Conservation (phyloP, 2,113 vertebrate genomes). For the Alethe castanea region DNA sequence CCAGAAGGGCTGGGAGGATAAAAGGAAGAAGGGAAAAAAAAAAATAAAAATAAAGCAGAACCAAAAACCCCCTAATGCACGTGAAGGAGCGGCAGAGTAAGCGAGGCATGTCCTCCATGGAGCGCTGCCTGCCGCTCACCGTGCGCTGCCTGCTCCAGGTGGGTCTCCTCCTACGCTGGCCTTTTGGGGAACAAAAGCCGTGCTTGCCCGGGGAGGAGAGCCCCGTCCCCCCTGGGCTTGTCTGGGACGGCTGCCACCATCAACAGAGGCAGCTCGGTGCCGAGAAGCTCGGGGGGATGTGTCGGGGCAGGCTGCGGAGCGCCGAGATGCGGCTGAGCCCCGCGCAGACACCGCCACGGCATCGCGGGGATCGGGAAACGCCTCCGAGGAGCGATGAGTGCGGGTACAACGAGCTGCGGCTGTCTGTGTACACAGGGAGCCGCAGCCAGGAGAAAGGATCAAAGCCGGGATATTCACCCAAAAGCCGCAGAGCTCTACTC, state of each 20-base stretch:
- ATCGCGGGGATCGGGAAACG: background rate
- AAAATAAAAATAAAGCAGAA: background rate
- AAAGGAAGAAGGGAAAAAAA: background rate
- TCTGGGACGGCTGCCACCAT: constrained; percentile 28
- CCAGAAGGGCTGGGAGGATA: constrained; percentile 56
- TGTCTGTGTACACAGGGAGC: constrained; percentile 42
- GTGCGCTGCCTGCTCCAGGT: background rate
- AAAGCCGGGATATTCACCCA: background rate
- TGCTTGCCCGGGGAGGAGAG: background rate
- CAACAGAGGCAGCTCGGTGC: constrained; percentile 3
- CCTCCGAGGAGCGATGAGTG: constrained; percentile 9
- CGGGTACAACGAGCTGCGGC: constrained; percentile 7
- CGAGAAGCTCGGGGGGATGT: background rate
- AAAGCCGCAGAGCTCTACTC: constrained; percentile 13
- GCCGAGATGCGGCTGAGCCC: background rate
- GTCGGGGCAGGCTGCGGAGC: background rate
- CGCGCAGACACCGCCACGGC: background rate
- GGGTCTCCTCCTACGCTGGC: background rate
- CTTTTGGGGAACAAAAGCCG: constrained; percentile 1
- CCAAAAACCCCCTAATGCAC: background rate
- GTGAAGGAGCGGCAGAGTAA: constrained; percentile 20
- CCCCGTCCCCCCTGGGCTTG: background rate
- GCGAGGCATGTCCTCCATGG: background rate
- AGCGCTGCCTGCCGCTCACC: background rate
- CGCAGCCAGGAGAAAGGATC: background rate